phyloP scores from a whole-genome alignment of 1,140 invertebrate genomes.

The Drosophila teissieri region DNA sequence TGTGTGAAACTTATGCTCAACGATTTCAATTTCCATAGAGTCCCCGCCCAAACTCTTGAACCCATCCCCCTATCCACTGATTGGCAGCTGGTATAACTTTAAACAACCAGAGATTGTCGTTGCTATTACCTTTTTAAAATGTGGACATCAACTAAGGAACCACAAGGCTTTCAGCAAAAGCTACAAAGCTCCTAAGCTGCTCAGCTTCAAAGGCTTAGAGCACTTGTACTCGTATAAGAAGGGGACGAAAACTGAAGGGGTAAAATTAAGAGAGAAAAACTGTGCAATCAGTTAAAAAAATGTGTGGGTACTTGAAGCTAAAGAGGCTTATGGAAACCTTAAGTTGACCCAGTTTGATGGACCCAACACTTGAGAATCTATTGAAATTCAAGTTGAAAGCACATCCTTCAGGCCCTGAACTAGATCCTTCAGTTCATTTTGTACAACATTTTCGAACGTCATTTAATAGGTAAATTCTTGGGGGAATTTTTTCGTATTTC shows the following conservation, averaged over 20 bases:
- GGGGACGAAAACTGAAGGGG: background rate
- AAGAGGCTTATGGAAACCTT: slow-evolving; percentile 16
- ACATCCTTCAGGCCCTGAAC: slow-evolving; percentile 11
- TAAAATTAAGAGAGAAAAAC: slow-evolving; percentile 22
- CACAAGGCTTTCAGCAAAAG: slow-evolving; percentile 33
- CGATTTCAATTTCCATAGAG: slow-evolving; percentile 57
- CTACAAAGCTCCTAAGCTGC: slow-evolving; percentile 61
- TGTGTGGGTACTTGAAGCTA: slow-evolving; percentile 17
- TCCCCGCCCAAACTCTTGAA: background rate
- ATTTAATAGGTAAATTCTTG: slow-evolving; percentile 14
- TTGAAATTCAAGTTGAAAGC: slow-evolving; percentile 22
- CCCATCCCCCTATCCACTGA: slow-evolving; percentile 13
- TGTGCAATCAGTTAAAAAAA: slow-evolving; percentile 33
- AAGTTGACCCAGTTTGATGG: slow-evolving; percentile 33
- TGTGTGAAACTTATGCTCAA: slow-evolving; percentile 49
- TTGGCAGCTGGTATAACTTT: slow-evolving; percentile 46
- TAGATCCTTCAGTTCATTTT: background rate
- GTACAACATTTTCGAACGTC: slow-evolving; percentile 13
- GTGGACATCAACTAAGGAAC: slow-evolving; percentile 31
- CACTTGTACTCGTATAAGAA: slow-evolving; percentile 29
- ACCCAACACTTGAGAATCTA: slow-evolving; percentile 30
- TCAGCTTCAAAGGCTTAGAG: slow-evolving; percentile 60
- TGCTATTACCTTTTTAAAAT: slow-evolving; percentile 53
- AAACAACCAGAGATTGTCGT: slow-evolving; percentile 24
- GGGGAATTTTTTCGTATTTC: slow-evolving; percentile 18